Evolutionary conservation across 2,888 invertebrate genomes (phyloP), one percentile per base, ranked within the genome.

Genomic region (Tetragnatha montana): DNA sequence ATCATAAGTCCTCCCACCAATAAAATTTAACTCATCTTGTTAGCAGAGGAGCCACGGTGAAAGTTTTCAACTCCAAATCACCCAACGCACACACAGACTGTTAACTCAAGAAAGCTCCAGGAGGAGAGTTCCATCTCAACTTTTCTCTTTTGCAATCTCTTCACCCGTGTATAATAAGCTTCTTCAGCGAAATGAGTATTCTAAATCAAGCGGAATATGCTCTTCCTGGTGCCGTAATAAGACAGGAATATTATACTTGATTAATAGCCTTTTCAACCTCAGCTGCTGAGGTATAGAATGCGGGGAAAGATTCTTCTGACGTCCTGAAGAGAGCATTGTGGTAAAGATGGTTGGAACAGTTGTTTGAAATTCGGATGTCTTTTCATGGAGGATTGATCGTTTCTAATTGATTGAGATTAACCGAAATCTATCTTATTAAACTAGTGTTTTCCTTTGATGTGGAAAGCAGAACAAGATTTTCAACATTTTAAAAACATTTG

Each of bases 141-240:
- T 78, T 60, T 60, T 22, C 78, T 35, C 22, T 22, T 51, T 51
- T 60, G 21, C 17, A 78, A 78, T 78, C 51, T 51, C 51, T 51
- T 78, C 51, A 78, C 19, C 21, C 78, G 19, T 22, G 78, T 51
- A 21, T 78, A 78, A 78, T 78, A 78, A 78, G 78, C 78, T 60
- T 17, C 78, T 78, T 21, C 78, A 21, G 12, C 51, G 78, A 21
- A 78, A 78, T 51, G 78, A 78, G 78, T 51, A 78, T 78, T 78
- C 51, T 78, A 78, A 78, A 78, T 78, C 78, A 78, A 51, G 78
- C 78, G 51, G 78, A 78, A 78, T 78, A 19, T 78, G 78, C 78
- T 35, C 50, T 78, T 78, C 78, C 51, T 60, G 21, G 19, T 19
- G 14, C 7, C 78, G 50, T 78, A 78, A 78, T 78, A 51, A 78